Percentiles rank a stretch among this genome's conserved stretches.
phyloP scores from a whole-genome alignment of 2,113 vertebrate species.

The Muntiacus muntjak region DNA sequence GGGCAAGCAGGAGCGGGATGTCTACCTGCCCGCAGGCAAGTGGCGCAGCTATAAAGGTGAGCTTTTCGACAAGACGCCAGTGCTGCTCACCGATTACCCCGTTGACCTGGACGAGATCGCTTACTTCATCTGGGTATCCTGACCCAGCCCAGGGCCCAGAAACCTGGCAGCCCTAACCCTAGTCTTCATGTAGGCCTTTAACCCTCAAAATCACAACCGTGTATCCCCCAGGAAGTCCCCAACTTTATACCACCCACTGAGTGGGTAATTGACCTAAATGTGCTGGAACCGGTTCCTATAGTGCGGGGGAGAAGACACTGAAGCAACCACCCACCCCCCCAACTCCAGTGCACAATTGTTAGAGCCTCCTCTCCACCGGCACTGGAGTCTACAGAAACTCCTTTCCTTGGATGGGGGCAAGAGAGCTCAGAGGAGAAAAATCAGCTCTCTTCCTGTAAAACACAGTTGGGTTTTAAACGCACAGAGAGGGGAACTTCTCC shows the following conservation, averaged over 20 bases:
- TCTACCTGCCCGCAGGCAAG: slow-evolving; percentile 92
- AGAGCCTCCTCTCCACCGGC: neutral
- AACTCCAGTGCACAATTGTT: neutral
- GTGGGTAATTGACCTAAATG: neutral
- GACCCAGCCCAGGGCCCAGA: neutral
- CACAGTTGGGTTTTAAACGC: slow-evolving; percentile 39
- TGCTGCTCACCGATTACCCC: slow-evolving; percentile 92
- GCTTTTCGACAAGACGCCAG: slow-evolving; percentile 90
- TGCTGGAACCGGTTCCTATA: neutral
- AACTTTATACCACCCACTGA: neutral
- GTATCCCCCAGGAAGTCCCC: neutral
- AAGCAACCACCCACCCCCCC: neutral
- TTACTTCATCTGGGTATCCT: slow-evolving; percentile 87
- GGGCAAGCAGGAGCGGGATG: slow-evolving; percentile 93
- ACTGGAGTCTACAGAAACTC: neutral
- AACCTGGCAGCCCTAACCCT: neutral
- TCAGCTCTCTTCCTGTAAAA: neutral
- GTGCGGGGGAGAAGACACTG: neutral
- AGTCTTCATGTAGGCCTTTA: neutral
- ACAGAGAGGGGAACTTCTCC: neutral
- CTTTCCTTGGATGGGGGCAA: neutral
- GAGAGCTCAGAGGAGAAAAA: neutral
- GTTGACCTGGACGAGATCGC: slow-evolving; percentile 95
- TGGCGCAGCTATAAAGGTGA: slow-evolving; percentile 98
- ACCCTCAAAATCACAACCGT: neutral